phyloP scores from a whole-genome alignment of 64 coral and sea anemone species.

The Stichodactyla mertensii region DNA sequence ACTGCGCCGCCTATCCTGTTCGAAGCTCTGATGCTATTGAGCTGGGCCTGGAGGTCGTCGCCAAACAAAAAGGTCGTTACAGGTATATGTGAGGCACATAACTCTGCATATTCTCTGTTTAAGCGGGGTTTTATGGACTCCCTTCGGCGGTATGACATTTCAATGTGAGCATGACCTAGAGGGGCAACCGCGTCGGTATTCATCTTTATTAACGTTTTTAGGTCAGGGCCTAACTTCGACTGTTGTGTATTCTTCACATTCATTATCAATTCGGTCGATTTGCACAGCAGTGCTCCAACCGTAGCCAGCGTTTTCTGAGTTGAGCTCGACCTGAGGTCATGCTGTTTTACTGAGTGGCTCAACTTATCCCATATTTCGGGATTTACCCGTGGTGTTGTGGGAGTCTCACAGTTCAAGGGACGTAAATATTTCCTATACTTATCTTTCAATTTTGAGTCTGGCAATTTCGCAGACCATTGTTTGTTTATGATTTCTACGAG shows the following conservation, averaged over 20 bases:
- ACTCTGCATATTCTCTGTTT: conserved; percentile 35
- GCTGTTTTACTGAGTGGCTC: conserved; percentile 25
- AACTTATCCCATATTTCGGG: conserved; percentile 34
- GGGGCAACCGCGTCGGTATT: conserved; percentile 22
- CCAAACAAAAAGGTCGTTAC: conserved; percentile 42
- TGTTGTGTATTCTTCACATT: conserved; percentile 12
- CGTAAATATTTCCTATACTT: conserved; percentile 41
- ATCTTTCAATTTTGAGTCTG: conserved; percentile 25
- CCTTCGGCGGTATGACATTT: conserved; percentile 21
- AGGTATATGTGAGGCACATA: conserved; percentile 35
- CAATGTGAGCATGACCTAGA: conserved; percentile 21
- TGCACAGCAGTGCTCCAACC: not conserved
- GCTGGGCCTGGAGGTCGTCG: conserved; percentile 28
- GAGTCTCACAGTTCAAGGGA: conserved; percentile 23
- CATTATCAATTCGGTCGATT: conserved; percentile 21
- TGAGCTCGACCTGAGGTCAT: conserved; percentile 18
- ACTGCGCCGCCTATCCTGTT: conserved; percentile 17
- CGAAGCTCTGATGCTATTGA: conserved; percentile 34
- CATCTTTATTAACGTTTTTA: conserved; percentile 10
- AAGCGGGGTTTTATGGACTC: conserved; percentile 34
- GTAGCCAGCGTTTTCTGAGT: conserved; percentile 21
- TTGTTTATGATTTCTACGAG: conserved; percentile 4
- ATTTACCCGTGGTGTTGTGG: conserved; percentile 9
- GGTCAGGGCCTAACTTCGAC: conserved; percentile 22
- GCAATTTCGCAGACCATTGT: conserved; percentile 13